Evolutionary conservation across 2,113 vertebrate genomes (phyloP).

Genomic region (Oophaga pumilio): DNA sequence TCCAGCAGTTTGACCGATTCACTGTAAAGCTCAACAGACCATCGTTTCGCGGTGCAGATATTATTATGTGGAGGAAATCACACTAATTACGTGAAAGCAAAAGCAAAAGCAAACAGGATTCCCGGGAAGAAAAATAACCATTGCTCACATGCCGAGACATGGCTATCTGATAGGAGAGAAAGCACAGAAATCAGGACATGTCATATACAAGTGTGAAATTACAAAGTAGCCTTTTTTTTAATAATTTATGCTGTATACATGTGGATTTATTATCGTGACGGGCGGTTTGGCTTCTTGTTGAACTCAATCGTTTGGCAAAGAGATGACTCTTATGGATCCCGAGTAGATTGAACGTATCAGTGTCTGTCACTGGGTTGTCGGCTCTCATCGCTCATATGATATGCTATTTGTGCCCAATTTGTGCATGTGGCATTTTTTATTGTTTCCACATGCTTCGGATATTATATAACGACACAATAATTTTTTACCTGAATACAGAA

Average conservation of each 20-base stretch:
- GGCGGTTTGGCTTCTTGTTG: too few relatives aligned
- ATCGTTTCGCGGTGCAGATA: neutral
- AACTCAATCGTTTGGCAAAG: too few relatives aligned
- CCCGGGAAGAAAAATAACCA: neutral
- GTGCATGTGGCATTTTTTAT: neutral
- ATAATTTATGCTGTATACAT: too few relatives aligned
- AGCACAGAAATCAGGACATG: too few relatives aligned
- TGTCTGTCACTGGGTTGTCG: too few relatives aligned
- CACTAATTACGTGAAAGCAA: neutral
- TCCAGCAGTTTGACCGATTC: neutral
- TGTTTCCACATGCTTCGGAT: neutral
- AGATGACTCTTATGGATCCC: too few relatives aligned
- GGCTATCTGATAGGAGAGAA: neutral
- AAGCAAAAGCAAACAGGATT: neutral
- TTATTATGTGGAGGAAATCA: neutral
- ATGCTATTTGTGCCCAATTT: too few relatives aligned
- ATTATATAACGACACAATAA: neutral
- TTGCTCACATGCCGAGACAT: neutral
- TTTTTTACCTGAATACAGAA: neutral
- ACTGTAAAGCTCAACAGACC: neutral
- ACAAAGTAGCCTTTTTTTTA: too few relatives aligned
- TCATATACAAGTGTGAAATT: too few relatives aligned
- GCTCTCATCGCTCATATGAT: too few relatives aligned
- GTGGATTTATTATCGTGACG: too few relatives aligned
- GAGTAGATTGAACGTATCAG: too few relatives aligned